Evolutionary conservation across 92 coral and sea anemone genomes (phyloP).

Genomic region (Chrysogorgia sp.): DNA sequence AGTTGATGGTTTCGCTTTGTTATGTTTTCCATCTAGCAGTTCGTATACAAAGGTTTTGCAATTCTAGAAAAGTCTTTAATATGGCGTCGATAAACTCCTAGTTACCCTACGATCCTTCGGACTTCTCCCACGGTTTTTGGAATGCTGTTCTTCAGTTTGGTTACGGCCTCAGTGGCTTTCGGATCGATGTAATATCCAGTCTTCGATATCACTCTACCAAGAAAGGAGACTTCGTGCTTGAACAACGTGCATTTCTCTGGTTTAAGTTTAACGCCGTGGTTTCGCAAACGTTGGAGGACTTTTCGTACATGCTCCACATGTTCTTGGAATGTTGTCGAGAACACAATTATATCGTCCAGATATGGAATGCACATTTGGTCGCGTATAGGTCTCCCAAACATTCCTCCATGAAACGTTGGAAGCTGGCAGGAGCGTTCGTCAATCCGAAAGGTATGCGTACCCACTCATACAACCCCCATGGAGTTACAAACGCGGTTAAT

Average conservation of each 20-base stretch:
- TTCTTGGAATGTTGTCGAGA: too few species aligned
- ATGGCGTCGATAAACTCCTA: constrained; percentile 65
- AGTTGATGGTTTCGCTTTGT: neutral
- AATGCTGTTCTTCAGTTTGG: constrained; percentile 44
- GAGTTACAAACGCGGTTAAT: constrained; percentile 73
- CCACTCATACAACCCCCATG: constrained; percentile 74
- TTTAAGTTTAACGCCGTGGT: constrained; percentile 67
- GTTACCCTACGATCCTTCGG: constrained; percentile 64
- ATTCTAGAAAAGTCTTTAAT: constrained; percentile 63
- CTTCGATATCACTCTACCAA: constrained; percentile 64
- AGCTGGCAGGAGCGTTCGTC: constrained; percentile 68
- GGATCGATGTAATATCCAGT: constrained; percentile 67
- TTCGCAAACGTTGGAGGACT: too few species aligned
- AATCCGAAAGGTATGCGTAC: constrained; percentile 66
- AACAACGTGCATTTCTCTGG: constrained; percentile 67
- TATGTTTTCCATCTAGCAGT: neutral
- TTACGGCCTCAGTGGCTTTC: constrained; percentile 51
- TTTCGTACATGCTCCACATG: too few species aligned
- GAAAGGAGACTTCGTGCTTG: constrained; percentile 61
- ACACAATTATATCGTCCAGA: too few species aligned
- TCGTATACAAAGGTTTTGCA: constrained; percentile 63
- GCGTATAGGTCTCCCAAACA: constrained; percentile 59
- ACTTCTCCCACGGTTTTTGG: constrained; percentile 71
- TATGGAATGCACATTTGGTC: too few species aligned
- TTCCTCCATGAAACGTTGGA: constrained; percentile 73